Conservation (phyloP, 2,888 invertebrate genomes). For the Acrocera orbiculus region DNA sequence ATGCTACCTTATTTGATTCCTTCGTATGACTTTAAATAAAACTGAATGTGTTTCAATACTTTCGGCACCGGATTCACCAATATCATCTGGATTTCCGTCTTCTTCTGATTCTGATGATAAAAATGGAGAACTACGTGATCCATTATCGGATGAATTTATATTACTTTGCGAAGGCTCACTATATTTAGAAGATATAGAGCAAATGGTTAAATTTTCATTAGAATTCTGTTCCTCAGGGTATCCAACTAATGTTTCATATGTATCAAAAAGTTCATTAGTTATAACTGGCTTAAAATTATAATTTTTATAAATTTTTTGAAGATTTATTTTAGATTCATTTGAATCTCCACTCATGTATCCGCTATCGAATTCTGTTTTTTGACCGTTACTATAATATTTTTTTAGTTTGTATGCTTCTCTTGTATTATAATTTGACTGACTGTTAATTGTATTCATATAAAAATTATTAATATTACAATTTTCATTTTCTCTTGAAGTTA, state of each 20-base stretch:
- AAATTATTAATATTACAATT: too few relatives aligned
- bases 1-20: constrained; percentile 16
- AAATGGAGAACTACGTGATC: constrained; percentile 11
- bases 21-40: constrained; percentile 58
- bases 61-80: constrained; percentile 75
- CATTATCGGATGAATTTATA: constrained; percentile 14
- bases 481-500: too few relatives aligned
- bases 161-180: constrained; percentile 11
- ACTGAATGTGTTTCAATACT: constrained; percentile 77
- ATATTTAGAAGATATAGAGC: constrained; percentile 5
- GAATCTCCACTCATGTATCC: constrained; percentile 77
- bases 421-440: too few relatives aligned
- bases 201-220: too few relatives aligned
- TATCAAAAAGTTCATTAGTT: too few relatives aligned
- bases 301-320: constrained; percentile 1
- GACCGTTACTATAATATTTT: constrained; percentile 10
- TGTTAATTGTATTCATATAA: too few relatives aligned
- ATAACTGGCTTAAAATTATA: too few relatives aligned
- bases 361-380: constrained; percentile 48
- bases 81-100: constrained; percentile 60
- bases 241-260: too few relatives aligned
- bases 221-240: too few relatives aligned
- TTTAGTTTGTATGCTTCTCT: too few relatives aligned
- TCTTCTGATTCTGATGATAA: constrained; percentile 35
- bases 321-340: constrained; percentile 31